Evolutionary conservation across 1,140 invertebrate species (phyloP).

Genomic region (Bombus haemorrhoidalis): DNA sequence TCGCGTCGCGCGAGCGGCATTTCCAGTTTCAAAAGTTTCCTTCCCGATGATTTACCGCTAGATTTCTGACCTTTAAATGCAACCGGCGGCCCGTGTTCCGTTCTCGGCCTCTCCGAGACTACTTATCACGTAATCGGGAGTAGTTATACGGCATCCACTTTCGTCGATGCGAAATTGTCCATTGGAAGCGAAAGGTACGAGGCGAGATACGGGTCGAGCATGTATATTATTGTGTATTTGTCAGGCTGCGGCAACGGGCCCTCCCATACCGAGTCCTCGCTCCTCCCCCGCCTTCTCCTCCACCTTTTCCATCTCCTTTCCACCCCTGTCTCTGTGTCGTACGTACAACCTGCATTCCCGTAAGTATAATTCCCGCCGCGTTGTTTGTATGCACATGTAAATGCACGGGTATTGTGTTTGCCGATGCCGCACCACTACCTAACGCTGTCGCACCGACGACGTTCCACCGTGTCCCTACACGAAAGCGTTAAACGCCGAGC

Average conservation of each 20-base stretch:
- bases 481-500: constrained; percentile 27
- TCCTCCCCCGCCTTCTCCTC: constrained; percentile 30
- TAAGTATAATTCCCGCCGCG: constrained; percentile 72
- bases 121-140: constrained; percentile 44
- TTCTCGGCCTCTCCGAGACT: constrained; percentile 10
- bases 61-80: constrained; percentile 43
- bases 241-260: constrained; percentile 50
- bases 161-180: constrained; percentile 37
- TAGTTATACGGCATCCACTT: constrained; percentile 42
- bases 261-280: constrained; percentile 49
- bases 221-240: constrained; percentile 65
- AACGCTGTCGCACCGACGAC: constrained; percentile 29
- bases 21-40: constrained; percentile 1
- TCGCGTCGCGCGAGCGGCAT: background rate
- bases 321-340: constrained; percentile 15
- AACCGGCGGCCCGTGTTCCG: constrained; percentile 8
- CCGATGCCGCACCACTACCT: constrained; percentile 61
- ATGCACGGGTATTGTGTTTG: constrained; percentile 75
- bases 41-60: constrained; percentile 33
- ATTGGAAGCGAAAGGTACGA: constrained; percentile 36
- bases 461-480: constrained; percentile 34
- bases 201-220: constrained; percentile 30
- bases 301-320: constrained; percentile 32
- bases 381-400: constrained; percentile 76
- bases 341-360: constrained; percentile 56